phyloP scores from a whole-genome alignment of 2,888 invertebrate species.

The Synanthedon formicaeformis region DNA sequence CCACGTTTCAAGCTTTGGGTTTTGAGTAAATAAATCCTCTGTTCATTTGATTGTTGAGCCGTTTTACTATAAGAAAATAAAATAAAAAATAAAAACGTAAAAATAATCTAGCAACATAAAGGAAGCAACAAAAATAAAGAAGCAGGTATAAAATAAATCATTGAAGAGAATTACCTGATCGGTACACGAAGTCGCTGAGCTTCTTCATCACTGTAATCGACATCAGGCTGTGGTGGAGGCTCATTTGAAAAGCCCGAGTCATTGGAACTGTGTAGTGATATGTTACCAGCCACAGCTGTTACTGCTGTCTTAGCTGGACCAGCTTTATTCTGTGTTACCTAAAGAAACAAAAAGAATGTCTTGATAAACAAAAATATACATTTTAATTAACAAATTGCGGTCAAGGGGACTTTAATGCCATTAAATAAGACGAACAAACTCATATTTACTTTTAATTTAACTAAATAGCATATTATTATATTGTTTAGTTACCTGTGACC shows the following conservation, averaged over 20 bases:
- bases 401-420: background rate
- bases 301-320: constrained; percentile 61
- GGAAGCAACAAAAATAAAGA: constrained; percentile 7
- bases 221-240: constrained; percentile 87
- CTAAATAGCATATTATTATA: background rate
- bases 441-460: background rate
- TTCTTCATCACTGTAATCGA: constrained; percentile 92
- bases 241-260: constrained; percentile 94
- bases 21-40: constrained; percentile 57
- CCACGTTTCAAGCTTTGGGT: constrained; percentile 62
- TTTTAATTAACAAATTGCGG: no score
- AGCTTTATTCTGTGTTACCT: constrained; percentile 57
- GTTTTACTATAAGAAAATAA: constrained; percentile 53
- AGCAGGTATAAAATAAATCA: constrained; percentile 2
- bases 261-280: constrained; percentile 89
- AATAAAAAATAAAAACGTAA: constrained; percentile 19
- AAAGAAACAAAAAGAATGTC: background rate
- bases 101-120: constrained; percentile 9
- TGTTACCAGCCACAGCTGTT: constrained; percentile 73
- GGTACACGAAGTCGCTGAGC: constrained; percentile 74
- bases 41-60: constrained; percentile 41
- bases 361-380: no score
- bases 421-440: background rate
- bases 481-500: constrained; percentile 44
- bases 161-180: constrained; percentile 61